These are phyloP conservation scores for Dermolepida albohirtum DNA, from an alignment of 2,888 invertebrate species.

Conservation along the genomic window DNA sequence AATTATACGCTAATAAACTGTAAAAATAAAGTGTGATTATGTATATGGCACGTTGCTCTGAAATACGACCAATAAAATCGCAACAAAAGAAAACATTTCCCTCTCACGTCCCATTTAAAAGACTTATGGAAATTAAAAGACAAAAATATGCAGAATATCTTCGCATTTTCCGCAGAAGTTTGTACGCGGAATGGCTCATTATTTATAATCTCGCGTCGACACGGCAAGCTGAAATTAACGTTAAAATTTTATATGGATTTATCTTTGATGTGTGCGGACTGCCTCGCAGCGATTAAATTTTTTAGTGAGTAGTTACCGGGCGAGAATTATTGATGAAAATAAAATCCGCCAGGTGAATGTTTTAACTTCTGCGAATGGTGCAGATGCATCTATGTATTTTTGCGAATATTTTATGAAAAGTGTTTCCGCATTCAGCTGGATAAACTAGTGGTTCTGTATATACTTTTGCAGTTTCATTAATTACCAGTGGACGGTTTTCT, in stretches of 20 bases:
- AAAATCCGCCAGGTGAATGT: not conserved
- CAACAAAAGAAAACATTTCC: not conserved
- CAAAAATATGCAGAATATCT: conserved; percentile 5
- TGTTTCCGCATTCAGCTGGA: conserved; percentile 2
- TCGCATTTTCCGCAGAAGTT: not conserved
- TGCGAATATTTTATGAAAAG: conserved; percentile 21
- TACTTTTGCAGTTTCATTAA: not conserved
- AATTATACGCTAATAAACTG: too few species aligned
- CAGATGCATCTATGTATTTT: not conserved
- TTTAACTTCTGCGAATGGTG: conserved; percentile 1
- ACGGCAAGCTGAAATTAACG: conserved; percentile 23
- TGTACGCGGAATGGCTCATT: not conserved
- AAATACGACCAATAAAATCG: conserved; percentile 8
- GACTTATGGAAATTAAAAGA: conserved; percentile 25
- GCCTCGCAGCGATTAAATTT: conserved; percentile 1
- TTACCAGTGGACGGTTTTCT: not conserved
- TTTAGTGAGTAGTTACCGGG: not conserved
- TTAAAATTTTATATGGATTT: conserved; percentile 17
- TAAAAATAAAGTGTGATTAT: too few species aligned
- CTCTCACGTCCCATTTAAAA: not conserved
- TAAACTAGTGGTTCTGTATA: conserved; percentile 4
- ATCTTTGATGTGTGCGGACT: conserved; percentile 9
- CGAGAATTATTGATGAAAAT: conserved; percentile 3
- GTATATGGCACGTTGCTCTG: too few species aligned
- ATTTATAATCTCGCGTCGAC: conserved; percentile 21